Evolutionary conservation across 2,113 vertebrate genomes (phyloP).

Genomic region (Lynx canadensis): DNA sequence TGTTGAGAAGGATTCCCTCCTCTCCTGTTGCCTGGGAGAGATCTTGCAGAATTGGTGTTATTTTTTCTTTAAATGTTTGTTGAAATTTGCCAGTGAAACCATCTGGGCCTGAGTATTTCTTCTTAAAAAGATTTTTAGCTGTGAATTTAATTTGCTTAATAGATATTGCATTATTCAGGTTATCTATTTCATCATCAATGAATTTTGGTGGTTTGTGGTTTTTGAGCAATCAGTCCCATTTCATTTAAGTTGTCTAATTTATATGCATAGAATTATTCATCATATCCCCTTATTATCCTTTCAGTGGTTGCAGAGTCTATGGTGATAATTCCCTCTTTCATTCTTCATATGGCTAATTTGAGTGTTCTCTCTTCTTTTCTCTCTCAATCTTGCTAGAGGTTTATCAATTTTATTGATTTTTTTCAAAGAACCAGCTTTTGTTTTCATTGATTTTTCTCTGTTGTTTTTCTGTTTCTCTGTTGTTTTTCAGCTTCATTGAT

Average conservation of each 20-base stretch:
- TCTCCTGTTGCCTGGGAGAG: background rate
- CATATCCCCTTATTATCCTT: background rate
- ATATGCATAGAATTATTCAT: background rate
- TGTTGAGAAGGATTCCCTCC: constrained; percentile 21
- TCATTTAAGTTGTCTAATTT: constrained; percentile 37
- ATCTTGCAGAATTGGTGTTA: background rate
- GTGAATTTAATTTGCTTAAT: constrained; percentile 13
- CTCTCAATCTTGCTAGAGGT: background rate
- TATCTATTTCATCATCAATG: background rate
- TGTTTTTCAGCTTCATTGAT: background rate
- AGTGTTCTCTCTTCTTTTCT: background rate
- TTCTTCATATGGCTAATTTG: constrained; percentile 16
- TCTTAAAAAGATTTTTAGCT: constrained; percentile 5
- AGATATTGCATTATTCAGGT: background rate
- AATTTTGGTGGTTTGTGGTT: constrained; percentile 29
- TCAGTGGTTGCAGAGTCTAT: background rate
- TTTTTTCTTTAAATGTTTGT: background rate
- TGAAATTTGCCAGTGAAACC: constrained; percentile 27
- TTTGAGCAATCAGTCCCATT: background rate
- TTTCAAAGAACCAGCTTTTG: constrained; percentile 32
- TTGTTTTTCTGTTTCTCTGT: background rate
- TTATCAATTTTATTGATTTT: constrained; percentile 22
- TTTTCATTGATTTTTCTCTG: constrained; percentile 17
- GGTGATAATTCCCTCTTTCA: background rate
- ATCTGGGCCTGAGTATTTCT: background rate